Conservation (phyloP, 2,888 invertebrate species). For the Euzophera pinguis region DNA sequence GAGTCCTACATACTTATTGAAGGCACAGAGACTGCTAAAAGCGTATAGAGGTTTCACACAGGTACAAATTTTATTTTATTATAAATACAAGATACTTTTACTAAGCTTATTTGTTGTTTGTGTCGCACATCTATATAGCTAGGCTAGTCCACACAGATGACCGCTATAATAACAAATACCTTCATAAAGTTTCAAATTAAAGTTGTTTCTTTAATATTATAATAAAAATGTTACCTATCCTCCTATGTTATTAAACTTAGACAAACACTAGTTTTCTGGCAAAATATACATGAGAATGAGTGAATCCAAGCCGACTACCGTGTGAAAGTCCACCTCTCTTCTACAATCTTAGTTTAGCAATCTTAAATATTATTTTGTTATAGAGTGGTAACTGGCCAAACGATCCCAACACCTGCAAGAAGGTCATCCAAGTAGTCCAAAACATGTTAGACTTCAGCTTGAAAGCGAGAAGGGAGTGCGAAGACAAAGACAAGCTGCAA, state of each 20-base stretch:
- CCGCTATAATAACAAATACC: too few relatives aligned
- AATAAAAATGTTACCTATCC: too few relatives aligned
- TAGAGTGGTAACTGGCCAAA: conserved; percentile 77
- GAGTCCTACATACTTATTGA: conserved; percentile 79
- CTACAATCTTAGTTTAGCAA: background rate
- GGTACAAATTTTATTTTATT: conserved; percentile 41
- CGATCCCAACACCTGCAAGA: conserved; percentile 78
- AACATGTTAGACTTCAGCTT: conserved; percentile 80
- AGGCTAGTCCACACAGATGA: too few relatives aligned
- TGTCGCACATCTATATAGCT: too few relatives aligned
- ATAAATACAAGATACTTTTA: background rate
- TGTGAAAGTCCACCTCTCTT: too few relatives aligned
- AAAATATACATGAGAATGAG: too few relatives aligned
- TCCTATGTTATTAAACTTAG: too few relatives aligned
- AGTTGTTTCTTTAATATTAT: too few relatives aligned
- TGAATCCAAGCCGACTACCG: too few relatives aligned
- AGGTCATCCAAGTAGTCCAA: conserved; percentile 81
- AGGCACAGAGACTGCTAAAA: conserved; percentile 86
- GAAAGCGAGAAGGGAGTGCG: conserved; percentile 68
- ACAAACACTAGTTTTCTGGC: too few relatives aligned
- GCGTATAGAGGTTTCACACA: conserved; percentile 88
- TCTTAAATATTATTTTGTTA: background rate
- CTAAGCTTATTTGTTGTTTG: too few relatives aligned
- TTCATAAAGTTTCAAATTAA: too few relatives aligned
- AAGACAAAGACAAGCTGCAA: conserved; percentile 69